Percentiles rank a stretch among this genome's conserved stretches.
phyloP scores from a whole-genome alignment of 2,797 vertebrate genomes.

The Trachops cirrhosus region DNA sequence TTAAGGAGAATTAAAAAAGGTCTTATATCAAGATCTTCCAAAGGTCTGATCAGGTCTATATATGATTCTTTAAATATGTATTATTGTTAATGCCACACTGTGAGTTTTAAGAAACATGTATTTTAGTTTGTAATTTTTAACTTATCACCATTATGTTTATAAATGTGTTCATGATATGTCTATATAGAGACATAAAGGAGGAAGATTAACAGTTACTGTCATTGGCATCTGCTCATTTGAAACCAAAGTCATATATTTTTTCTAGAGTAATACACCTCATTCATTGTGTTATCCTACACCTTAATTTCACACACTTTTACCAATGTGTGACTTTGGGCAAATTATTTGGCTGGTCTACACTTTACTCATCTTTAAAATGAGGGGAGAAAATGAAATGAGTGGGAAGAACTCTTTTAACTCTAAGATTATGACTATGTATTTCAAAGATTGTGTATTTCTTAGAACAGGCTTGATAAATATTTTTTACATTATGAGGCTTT shows the following conservation, averaged over 20 bases:
- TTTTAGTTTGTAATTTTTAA: slow-evolving; percentile 22
- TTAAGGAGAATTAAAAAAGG: neutral
- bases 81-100: neutral
- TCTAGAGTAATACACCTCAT: neutral
- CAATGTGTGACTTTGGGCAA: neutral
- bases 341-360: neutral
- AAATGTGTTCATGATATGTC: neutral
- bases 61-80: neutral
- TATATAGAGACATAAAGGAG: neutral
- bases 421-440: neutral
- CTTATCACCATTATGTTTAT: neutral
- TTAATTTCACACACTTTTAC: neutral
- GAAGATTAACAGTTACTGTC: neutral
- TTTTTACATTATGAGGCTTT: neutral
- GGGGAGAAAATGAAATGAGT: neutral
- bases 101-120: neutral
- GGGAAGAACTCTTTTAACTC: neutral
- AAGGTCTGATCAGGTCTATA: neutral
- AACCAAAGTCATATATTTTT: neutral
- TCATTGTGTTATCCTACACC: neutral
- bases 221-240: neutral
- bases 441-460: neutral
- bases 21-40: neutral
- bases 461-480: neutral
- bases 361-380: neutral